These are phyloP conservation scores for Myotis myotis DNA, from an alignment of 2,797 vertebrate genomes.

Conservation along the genomic window DNA sequence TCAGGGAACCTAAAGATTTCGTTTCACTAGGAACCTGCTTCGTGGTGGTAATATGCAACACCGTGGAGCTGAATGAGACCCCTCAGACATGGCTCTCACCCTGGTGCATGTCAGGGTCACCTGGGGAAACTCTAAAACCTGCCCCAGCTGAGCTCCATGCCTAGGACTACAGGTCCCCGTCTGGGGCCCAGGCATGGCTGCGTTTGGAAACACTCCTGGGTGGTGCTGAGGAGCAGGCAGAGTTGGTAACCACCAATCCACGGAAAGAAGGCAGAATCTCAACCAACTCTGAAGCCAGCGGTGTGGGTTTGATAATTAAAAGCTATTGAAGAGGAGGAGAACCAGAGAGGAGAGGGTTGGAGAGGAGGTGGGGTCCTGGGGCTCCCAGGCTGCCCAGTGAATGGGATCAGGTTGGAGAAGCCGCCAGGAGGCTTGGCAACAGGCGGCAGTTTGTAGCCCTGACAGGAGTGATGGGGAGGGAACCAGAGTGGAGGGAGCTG, in stretches of 20 bases:
- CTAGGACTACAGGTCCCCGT: background rate
- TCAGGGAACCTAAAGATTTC: background rate
- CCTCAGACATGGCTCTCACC: background rate
- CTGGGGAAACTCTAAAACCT: background rate
- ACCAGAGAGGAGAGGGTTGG: background rate
- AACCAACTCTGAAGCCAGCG: background rate
- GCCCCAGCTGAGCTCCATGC: background rate
- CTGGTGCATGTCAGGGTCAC: background rate
- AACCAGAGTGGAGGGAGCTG: background rate
- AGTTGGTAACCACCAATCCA: background rate
- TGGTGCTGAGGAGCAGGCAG: background rate
- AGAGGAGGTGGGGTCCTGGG: background rate
- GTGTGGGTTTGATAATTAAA: background rate
- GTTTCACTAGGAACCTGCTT: background rate
- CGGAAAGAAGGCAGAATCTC: background rate
- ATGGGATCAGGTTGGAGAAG: background rate
- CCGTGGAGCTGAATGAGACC: background rate
- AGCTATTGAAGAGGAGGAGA: background rate
- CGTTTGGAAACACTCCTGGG: background rate
- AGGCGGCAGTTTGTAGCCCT: background rate
- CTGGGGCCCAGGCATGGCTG: background rate
- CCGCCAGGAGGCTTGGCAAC: background rate
- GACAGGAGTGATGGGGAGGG: background rate
- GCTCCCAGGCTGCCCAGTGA: accelerated
- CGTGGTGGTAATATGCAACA: background rate